Evolutionary conservation across 2,113 vertebrate species (phyloP).

Genomic region (Chamaea fasciata): DNA sequence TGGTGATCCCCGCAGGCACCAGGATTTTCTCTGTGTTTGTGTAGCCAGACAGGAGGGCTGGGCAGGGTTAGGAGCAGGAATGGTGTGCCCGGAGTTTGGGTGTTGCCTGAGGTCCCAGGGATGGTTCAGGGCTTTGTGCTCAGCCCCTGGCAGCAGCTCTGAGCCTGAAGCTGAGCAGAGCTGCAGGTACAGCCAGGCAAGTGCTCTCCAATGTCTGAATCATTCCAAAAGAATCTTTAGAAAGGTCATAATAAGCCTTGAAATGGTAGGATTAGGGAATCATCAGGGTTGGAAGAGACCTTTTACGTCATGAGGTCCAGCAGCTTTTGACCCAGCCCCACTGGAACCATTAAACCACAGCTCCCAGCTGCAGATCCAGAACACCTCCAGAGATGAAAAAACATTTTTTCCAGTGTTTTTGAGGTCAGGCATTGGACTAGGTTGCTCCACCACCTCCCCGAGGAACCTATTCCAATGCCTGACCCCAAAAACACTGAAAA

Average conservation of each 20-base stretch:
- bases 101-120: too few species aligned
- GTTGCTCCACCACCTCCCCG: background rate
- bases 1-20: background rate
- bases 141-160: background rate
- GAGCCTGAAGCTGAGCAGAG: background rate
- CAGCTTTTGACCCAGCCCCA: background rate
- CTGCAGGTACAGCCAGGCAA: background rate
- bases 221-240: background rate
- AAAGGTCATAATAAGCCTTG: background rate
- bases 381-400: background rate
- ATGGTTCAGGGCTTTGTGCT: background rate
- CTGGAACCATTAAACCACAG: background rate
- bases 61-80: background rate
- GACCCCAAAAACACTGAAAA: background rate
- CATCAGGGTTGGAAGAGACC: background rate
- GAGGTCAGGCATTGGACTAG: too few species aligned
- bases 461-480: background rate
- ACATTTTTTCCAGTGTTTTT: too few species aligned
- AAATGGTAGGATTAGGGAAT: background rate
- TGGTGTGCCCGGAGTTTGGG: background rate
- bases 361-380: background rate
- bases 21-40: background rate
- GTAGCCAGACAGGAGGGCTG: rapidly evolving
- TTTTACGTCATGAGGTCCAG: background rate
- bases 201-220: rapidly evolving